Base-by-base conservation (phyloP, 2,888 invertebrate species). In the Hoplodrina ambigua region DNA sequence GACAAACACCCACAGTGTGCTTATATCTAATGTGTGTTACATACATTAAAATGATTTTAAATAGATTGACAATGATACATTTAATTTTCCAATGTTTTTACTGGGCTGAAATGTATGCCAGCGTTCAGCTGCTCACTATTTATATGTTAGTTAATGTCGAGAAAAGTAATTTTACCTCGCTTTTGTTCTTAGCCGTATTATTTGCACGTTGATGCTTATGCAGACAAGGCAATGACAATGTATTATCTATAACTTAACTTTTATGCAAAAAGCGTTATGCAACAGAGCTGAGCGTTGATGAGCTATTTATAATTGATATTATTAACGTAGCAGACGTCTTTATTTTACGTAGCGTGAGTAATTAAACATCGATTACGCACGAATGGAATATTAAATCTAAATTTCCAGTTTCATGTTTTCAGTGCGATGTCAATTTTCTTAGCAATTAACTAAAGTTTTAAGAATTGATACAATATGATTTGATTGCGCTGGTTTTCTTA, bases 1-100 rank as follows among this genome's bases (percentile, higher is more conserved):
- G 56, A 76, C 75, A 79, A 81, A 85, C 83, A 83, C 30, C 52
- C 20, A 57, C 30, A 46, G 50, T 52, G 20, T 3, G 25, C 55
- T 63, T 49, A 60, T 17, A 52, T n/a, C 4, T 30, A 64, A 56
- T 56, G 50, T 41, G 57, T 50, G 37, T 53, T 37, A 19, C 33
- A 15, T 33, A 55, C 57, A 52, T 63, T 65, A 17, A 46, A 50
- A 54, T 50, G 17, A 57, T 58, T 67, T 61, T 37, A 46, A 69
- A 64, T 11, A 65, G 25, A 62, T 55, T 44, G 55, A 55, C 20
- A 49, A 61, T 41, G 20, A 41, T 33, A 25, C 11, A 52, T 46
- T 33, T 25, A 33, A 8, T 20, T 4, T 50, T 50, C 25, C 6
- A 15, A 6, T 61, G 37, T 20, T 44, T n/a, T 52, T 41, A 37